These are phyloP conservation scores for Erythrocercus mccallii DNA, from an alignment of 2,113 vertebrate genomes.

Conservation along the genomic window DNA sequence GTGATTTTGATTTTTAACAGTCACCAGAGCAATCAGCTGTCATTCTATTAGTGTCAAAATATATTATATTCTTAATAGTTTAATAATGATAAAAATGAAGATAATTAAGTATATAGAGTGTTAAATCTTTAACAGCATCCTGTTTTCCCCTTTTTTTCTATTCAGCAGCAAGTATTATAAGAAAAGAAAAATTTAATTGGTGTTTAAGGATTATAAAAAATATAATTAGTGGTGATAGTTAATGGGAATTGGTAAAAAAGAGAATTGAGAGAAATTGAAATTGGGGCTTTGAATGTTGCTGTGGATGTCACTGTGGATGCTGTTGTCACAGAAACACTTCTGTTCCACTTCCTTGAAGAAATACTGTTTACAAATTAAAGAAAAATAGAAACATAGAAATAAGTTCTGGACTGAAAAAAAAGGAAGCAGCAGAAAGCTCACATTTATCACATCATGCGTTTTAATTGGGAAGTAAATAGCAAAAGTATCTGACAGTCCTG, in stretches of 20 bases:
- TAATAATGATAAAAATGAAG: neutral
- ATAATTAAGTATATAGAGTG: neutral
- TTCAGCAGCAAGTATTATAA: neutral
- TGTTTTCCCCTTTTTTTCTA: neutral
- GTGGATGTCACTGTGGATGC: neutral
- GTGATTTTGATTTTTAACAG: neutral
- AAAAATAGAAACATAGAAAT: neutral
- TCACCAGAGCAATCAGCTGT: neutral
- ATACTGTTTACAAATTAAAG: neutral
- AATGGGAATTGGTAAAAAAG: neutral
- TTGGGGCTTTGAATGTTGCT: neutral
- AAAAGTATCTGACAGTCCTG: neutral
- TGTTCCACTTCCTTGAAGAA: neutral
- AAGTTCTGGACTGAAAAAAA: neutral
- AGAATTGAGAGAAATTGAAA: neutral
- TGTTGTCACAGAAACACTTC: neutral
- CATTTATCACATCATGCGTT: fast-evolving
- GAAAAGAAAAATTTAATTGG: neutral
- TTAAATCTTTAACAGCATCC: neutral
- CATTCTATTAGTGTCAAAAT: neutral
- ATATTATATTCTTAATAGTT: neutral
- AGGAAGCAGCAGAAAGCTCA: neutral
- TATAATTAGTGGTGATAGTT: neutral
- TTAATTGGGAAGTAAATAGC: neutral
- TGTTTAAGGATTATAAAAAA: neutral